Evolutionary conservation across 2,888 invertebrate species (phyloP), one percentile per base, ranked within the genome.

Genomic region (Achlya flavicornis): DNA sequence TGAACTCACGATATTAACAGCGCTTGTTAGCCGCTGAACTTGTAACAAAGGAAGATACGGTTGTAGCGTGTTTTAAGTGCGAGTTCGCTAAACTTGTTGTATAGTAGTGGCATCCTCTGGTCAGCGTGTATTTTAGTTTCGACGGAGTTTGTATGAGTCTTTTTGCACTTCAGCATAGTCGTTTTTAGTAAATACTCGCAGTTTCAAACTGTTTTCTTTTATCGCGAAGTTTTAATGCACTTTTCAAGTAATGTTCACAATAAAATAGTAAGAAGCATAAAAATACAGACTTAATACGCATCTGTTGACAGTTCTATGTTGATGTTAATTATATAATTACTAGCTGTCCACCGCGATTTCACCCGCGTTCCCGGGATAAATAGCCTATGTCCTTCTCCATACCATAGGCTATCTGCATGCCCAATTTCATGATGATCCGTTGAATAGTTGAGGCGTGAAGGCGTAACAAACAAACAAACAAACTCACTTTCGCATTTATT

Each of bases 21-120:
- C 48, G 60, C 63, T 66, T 46, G 63, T 64, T 66, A 63, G 57
- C 62, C 8, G 48, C 58, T 57, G 64, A 64, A 66, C 57, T 66
- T 64, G 62, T 53, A 53, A 53, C 53, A 53, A 53, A 53, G 53
- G 53, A 53, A 53, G 53, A 53, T 53, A 53, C 19, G 53, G 53
- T 19, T 53, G 53, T n/a, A 53, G 19, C 53, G 19, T 16, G 53
- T 53, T 53, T 53, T 53, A 19, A 53, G 16, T 19, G 53, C 16
- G 53, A 53, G 53, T 53, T 53, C 53, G 53, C 53, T 53, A 53
- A 46, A 53, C 53, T 53, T 19, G 53, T 53, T 53, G 53, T 53
- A 46, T 46, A n/a, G 46, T 46, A 43, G 43, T 43, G 43, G 43
- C 14, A 53, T 19, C 53, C 53, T 53, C 19, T 53, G 53, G 53